These are phyloP conservation scores for Heliopora coerulea DNA, from an alignment of 92 coral and sea anemone species.

Conservation along the genomic window DNA sequence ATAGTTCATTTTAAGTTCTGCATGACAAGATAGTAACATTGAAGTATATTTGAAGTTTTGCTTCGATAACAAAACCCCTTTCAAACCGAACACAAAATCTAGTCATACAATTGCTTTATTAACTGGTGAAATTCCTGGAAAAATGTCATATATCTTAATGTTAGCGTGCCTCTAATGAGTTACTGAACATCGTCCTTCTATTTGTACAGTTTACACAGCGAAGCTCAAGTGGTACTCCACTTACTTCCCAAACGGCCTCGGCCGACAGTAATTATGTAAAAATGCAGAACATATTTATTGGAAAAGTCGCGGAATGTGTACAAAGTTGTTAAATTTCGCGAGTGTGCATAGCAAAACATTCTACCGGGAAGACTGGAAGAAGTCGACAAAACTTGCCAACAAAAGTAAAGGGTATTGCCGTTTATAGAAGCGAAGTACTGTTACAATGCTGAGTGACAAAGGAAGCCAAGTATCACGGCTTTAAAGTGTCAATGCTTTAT, in stretches of 20 bases:
- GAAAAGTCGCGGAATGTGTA: not conserved
- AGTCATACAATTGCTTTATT: not conserved
- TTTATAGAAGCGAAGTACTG: slow-evolving; percentile 15
- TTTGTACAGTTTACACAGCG: slow-evolving; percentile 6
- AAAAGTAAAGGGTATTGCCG: slow-evolving; percentile 21
- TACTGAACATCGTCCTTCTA: not conserved
- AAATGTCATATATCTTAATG: slow-evolving; percentile 11
- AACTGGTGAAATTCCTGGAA: not conserved
- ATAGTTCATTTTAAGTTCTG: not conserved
- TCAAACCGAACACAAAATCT: slow-evolving; percentile 4
- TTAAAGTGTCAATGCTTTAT: slow-evolving; percentile 19
- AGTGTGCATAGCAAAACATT: slow-evolving; percentile 8
- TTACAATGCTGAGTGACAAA: not conserved
- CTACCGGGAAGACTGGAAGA: slow-evolving; percentile 9
- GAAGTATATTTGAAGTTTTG: slow-evolving; percentile 9
- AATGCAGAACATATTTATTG: slow-evolving; percentile 13
- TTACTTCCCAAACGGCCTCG: not conserved
- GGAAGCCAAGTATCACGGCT: slow-evolving; percentile 26
- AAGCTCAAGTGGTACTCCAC: not conserved
- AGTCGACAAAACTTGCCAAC: not conserved
- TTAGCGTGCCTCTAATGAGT: slow-evolving; percentile 3
- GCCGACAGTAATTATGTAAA: slow-evolving; percentile 15
- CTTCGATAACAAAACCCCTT: not conserved
- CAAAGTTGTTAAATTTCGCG: not conserved
- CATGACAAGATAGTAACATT: slow-evolving; percentile 19